Conservation (phyloP, 2,797 vertebrate genomes). For the Spinus olivaceus region DNA sequence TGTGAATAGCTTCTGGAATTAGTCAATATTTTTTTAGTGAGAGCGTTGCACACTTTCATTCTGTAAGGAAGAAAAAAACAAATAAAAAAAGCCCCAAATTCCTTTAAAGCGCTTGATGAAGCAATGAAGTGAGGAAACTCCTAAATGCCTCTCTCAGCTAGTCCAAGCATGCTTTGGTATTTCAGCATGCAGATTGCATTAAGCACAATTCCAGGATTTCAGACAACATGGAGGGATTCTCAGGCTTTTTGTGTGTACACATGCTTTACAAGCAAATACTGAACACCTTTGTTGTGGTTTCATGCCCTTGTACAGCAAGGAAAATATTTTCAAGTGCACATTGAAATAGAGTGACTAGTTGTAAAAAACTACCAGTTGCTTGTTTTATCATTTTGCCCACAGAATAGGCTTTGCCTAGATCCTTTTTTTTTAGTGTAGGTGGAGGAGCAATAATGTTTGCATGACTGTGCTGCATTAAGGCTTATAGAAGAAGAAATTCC, state of each 20-base stretch:
- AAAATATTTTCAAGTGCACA: background rate
- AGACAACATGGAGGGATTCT: background rate
- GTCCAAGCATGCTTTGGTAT: conserved; percentile 22
- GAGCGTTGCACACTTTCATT: background rate
- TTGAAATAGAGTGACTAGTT: background rate
- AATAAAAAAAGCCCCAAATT: background rate
- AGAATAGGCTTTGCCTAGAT: background rate
- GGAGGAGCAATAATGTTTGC: background rate
- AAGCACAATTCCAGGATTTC: background rate
- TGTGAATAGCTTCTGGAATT: background rate
- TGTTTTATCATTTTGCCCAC: background rate
- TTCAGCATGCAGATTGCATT: background rate
- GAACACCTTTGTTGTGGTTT: conserved; percentile 23
- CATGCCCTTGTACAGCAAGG: background rate
- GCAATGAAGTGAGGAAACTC: background rate
- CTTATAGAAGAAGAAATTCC: background rate
- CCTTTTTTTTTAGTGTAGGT: background rate
- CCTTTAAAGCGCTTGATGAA: background rate
- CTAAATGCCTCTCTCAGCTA: conserved; percentile 21
- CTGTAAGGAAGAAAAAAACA: fast-evolving
- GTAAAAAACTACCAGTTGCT: background rate
- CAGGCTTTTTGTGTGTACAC: background rate
- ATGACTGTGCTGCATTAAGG: background rate
- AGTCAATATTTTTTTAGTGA: background rate
- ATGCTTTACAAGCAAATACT: background rate